These are phyloP conservation scores for Oscheius myriophilus DNA, from an alignment of 2,888 invertebrate species.

Conservation along the genomic window DNA sequence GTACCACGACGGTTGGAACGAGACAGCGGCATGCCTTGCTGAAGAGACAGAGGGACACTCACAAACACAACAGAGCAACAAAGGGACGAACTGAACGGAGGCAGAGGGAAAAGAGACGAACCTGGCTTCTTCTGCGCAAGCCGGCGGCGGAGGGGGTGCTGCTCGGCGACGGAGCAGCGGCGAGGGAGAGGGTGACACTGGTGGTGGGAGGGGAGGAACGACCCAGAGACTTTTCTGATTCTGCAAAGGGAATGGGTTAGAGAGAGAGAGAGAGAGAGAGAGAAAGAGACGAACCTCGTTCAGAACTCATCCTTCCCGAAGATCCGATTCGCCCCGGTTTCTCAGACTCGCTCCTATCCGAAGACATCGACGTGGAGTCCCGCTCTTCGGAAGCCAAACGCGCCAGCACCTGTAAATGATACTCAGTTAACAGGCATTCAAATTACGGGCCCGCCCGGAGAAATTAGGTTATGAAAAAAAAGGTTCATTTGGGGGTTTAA, in stretches of 20 bases:
- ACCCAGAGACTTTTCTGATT: conserved; percentile 13
- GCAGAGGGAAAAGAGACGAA: conserved; percentile 9
- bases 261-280: neutral
- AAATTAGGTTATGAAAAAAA: too few relatives aligned
- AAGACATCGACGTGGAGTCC: conserved; percentile 30
- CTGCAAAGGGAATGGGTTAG: neutral
- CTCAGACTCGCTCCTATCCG: conserved; percentile 10
- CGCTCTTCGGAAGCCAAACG: conserved; percentile 38
- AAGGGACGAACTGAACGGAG: too few relatives aligned
- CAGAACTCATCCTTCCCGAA: neutral
- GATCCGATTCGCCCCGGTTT: conserved; percentile 11
- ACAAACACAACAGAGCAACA: conserved; percentile 7
- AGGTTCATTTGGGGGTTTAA: too few relatives aligned
- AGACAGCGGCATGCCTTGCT: conserved; percentile 51
- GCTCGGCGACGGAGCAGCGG: conserved; percentile 35
- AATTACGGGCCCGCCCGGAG: too few relatives aligned
- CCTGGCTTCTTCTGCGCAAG: conserved; percentile 58
- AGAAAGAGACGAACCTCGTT: neutral
- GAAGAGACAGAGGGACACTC: conserved; percentile 24
- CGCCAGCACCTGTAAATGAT: conserved; percentile 25
- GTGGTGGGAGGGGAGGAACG: conserved; percentile 28
- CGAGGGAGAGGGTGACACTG: conserved; percentile 42
- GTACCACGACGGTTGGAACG: conserved; percentile 65
- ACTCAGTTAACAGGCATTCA: too few relatives aligned
- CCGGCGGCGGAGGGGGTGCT: conserved; percentile 53